Base-by-base conservation (phyloP, 2,113 vertebrate species). In the Delphinapterus leucas region DNA sequence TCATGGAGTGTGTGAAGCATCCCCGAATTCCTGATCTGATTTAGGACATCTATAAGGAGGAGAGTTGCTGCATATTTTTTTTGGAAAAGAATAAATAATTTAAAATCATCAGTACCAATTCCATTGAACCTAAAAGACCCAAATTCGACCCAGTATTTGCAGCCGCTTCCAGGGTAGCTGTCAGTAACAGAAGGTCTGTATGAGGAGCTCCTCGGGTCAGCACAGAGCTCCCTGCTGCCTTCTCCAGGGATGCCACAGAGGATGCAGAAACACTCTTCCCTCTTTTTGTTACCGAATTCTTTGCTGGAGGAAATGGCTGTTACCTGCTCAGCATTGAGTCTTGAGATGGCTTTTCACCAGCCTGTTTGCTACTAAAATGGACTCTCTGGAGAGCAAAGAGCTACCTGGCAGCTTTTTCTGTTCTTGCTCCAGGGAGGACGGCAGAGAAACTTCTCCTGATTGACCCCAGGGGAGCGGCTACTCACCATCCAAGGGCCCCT, bases 81-180 rank as follows among this genome's bases (percentile, higher is more conserved):
- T 33, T 58, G 44, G 9, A 77, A 53, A 79, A 44, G 31, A 85
- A 68, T 87, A 93, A 36, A 85, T 86, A 55, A 79, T 96, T 96
- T 58, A 85, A 85, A 93, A 67, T 38, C 38, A 71, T 77, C n/a
- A 44, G 61, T 28, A 68, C 55, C 79, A 53, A 67, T 84, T 94
- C 38, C 76, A 33, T 15, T 76, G 91, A 67, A 71, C 38, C 68
- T 44, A 47, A 70, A 79, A 94, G 86, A 82, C 47, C 18, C 6
- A 61, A 31, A 28, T 73, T 11, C 0, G 26, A 28, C 33, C 28
- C 71, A 68, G 65, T 6, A 8, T 65, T 81, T 3, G 38, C n/a
- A 36, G 41, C 55, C 0, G 2, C 70, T 1, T 17, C 36, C 21
- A 47, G 36, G 26, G n/a, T 18, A 25, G 58, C 70, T 83, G 70